Evolutionary conservation across 2,797 vertebrate genomes (phyloP).

Genomic region (Falco concolor): DNA sequence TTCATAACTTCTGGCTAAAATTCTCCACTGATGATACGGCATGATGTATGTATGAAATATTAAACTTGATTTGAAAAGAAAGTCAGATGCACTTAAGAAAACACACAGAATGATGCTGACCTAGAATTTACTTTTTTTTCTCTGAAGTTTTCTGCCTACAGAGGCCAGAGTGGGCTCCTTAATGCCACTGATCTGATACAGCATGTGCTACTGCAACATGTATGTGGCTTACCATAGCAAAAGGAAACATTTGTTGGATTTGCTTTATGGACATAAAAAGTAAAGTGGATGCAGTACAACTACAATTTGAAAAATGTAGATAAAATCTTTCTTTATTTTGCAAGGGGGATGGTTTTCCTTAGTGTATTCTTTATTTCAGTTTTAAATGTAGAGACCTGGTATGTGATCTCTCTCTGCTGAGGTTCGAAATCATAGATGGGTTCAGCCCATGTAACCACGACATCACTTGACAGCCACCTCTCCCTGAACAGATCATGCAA

Average conservation of each 20-base stretch:
- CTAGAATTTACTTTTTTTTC: neutral
- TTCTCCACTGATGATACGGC: neutral
- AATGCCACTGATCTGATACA: neutral
- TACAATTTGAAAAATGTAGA: neutral
- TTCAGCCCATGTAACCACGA: neutral
- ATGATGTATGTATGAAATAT: neutral
- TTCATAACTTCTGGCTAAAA: neutral
- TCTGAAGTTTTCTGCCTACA: neutral
- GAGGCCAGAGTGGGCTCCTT: neutral
- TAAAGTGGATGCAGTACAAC: neutral
- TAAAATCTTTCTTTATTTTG: neutral
- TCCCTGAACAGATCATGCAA: neutral
- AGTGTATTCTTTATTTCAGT: neutral
- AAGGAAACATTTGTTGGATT: neutral
- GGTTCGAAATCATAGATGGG: neutral
- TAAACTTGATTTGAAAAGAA: neutral
- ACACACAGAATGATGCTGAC: neutral
- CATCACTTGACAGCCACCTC: neutral
- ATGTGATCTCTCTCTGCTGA: neutral
- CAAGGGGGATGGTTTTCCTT: neutral
- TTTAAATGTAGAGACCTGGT: neutral
- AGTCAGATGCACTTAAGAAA: neutral
- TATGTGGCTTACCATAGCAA: neutral
- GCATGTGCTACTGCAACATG: neutral
- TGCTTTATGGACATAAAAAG: neutral